Conservation (phyloP, 30 jellyfish, hydroid and myxozoan species). For the Pelagia noctiluca region DNA sequence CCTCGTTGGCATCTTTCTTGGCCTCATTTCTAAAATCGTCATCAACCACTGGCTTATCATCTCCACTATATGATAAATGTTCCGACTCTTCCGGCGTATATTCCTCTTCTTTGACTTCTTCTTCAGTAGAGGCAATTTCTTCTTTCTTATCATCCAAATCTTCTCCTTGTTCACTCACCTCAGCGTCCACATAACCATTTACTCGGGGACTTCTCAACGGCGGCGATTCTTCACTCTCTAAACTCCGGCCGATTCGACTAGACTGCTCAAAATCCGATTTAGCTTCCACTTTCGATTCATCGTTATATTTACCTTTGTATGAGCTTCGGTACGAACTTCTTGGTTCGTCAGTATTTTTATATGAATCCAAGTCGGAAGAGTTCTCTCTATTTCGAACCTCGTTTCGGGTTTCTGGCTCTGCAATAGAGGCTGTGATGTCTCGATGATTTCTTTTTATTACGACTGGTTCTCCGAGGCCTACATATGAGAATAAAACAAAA, state of each 20-base stretch:
- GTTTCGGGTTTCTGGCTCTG: constrained; percentile 33
- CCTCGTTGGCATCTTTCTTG: constrained; percentile 17
- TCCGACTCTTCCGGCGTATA: constrained; percentile 14
- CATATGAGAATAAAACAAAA: too few species aligned
- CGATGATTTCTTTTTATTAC: constrained; percentile 34
- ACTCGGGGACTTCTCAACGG: background rate
- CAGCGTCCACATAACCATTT: constrained; percentile 3
- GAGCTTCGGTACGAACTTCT: constrained; percentile 24
- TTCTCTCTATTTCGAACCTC: background rate
- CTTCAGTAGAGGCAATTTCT: constrained; percentile 15
- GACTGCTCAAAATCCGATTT: background rate
- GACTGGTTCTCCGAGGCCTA: constrained; percentile 68
- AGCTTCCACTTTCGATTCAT: background rate
- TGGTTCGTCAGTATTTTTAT: constrained; percentile 23
- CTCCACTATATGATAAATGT: too few species aligned
- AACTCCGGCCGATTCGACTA: background rate
- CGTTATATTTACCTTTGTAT: constrained; percentile 17
- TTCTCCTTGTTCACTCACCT: background rate
- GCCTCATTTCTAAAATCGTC: background rate
- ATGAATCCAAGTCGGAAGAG: background rate
- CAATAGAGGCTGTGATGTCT: constrained; percentile 13
- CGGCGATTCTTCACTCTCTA: constrained; percentile 12
- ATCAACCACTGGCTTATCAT: background rate
- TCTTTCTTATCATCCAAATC: constrained; percentile 15
- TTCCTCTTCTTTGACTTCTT: constrained; percentile 9